Conservation (phyloP, 2,113 vertebrate species). For the Trematocara macrostoma region DNA sequence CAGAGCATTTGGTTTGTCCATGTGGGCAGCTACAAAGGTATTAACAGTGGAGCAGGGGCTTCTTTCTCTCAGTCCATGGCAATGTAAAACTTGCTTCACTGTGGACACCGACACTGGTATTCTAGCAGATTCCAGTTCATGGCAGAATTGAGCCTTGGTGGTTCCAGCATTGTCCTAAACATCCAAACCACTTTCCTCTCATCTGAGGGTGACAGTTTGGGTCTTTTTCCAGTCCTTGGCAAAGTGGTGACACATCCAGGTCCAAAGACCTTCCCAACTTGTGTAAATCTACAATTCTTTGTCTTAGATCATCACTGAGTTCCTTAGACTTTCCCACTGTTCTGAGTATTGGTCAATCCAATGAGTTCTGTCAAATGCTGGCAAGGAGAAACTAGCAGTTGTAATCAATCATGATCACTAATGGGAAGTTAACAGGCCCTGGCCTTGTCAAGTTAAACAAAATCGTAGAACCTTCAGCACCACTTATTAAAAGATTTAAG, state of each 20-base stretch:
- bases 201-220: background rate
- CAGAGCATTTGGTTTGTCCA: background rate
- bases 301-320: background rate
- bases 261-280: background rate
- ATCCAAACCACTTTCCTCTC: background rate
- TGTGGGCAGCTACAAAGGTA: background rate
- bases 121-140: background rate
- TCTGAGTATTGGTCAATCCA: background rate
- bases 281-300: background rate
- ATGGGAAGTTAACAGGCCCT: background rate
- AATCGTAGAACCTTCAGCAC: background rate
- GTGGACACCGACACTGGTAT: accelerated
- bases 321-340: background rate
- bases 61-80: background rate
- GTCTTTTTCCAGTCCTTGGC: background rate
- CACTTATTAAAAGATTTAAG: background rate
- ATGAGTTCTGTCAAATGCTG: background rate
- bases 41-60: background rate
- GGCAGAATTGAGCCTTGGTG: background rate
- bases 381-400: background rate
- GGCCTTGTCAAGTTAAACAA: background rate
- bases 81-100: background rate
- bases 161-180: background rate
- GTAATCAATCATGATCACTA: background rate
- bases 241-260: background rate